Evolutionary conservation across 2,797 vertebrate species (phyloP).

Genomic region (Podargus strigoides): DNA sequence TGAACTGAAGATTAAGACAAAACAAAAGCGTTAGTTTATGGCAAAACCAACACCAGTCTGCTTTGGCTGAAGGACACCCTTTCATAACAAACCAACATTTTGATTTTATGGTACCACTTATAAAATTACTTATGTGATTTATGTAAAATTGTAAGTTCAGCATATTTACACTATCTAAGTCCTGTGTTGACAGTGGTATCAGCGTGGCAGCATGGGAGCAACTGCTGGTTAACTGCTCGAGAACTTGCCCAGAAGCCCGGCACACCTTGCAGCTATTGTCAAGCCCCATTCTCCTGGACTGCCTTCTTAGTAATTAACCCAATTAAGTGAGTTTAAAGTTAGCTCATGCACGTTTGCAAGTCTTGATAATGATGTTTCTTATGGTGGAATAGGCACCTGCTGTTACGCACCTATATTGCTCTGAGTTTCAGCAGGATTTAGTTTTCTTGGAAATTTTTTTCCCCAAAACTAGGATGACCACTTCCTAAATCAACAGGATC

Average conservation of each 20-base stretch:
- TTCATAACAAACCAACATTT: not conserved
- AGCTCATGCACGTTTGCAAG: not conserved
- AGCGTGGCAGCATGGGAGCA: not conserved
- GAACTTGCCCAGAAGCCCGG: not conserved
- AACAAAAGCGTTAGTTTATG: not conserved
- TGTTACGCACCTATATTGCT: not conserved
- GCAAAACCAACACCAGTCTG: not conserved
- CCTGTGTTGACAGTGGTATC: not conserved
- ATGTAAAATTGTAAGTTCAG: not conserved
- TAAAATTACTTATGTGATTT: not conserved
- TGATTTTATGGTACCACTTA: not conserved
- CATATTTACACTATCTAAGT: not conserved
- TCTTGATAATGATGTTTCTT: not conserved
- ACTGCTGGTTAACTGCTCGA: not conserved
- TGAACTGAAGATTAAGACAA: not conserved
- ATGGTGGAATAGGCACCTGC: not conserved
- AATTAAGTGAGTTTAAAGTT: slow-evolving; percentile 9
- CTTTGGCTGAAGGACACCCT: not conserved
- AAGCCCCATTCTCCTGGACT: not conserved
- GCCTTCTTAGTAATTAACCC: slow-evolving; percentile 2
- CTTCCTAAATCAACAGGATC: not conserved
- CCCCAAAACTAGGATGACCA: not conserved
- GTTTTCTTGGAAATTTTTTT: not conserved
- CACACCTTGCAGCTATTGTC: not conserved
- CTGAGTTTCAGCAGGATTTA: not conserved